A percentile compares a stretch with the other conserved stretches of the same genome.
Evolutionary conservation across 2,888 invertebrate species (phyloP).

Genomic region (Noctua janthe): DNA sequence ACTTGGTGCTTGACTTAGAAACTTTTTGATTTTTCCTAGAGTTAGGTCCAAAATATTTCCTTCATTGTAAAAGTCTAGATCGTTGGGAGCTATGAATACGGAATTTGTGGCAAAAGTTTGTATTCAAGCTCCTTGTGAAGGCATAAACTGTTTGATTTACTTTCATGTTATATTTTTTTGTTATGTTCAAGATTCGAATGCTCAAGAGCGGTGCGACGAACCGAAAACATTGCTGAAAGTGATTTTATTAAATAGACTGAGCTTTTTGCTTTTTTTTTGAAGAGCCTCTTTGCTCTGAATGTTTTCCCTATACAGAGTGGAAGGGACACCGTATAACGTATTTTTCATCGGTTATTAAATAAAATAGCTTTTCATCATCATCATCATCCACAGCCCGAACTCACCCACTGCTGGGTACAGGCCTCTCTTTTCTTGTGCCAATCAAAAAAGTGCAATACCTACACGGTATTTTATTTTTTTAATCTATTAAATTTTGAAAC

Average conservation of each 20-base stretch:
- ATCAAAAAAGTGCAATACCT: too few species aligned
- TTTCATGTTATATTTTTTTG: constrained; percentile 23
- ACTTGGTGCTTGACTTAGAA: constrained; percentile 9
- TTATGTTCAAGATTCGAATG: constrained; percentile 11
- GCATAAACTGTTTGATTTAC: constrained; percentile 29
- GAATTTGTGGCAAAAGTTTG: constrained; percentile 41
- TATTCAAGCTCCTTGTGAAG: constrained; percentile 13
- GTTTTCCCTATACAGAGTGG: background rate
- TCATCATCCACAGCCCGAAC: too few species aligned
- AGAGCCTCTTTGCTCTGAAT: too few species aligned
- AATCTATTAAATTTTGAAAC: too few species aligned
- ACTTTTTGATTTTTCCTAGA: background rate
- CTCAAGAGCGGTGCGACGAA: constrained; percentile 1
- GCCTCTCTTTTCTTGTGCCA: too few species aligned
- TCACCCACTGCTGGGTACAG: too few species aligned
- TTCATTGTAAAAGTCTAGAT: constrained; percentile 23
- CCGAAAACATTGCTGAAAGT: constrained; percentile 16
- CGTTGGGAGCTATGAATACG: constrained; percentile 32
- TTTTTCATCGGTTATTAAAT: too few species aligned
- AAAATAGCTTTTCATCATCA: too few species aligned
- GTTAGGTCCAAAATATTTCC: constrained; percentile 12
- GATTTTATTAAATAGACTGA: constrained; percentile 15
- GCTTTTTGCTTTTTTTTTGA: background rate
- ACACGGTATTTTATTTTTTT: too few species aligned
- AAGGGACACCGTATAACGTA: too few species aligned